Base-by-base conservation (phyloP, 1,140 invertebrate genomes). In the Calosoma granatense region DNA sequence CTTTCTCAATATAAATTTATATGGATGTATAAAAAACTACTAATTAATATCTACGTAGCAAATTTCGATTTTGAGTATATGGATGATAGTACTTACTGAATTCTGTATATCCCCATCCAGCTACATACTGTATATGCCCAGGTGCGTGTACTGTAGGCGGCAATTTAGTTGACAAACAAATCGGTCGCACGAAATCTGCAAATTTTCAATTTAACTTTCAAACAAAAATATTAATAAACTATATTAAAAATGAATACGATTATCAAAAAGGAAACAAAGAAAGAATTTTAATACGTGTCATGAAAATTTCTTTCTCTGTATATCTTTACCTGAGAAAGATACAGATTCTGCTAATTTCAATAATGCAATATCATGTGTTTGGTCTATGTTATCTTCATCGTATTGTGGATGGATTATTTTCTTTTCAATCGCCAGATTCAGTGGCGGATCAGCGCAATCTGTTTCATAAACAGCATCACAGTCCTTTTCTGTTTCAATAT, bases 71-170 rank as follows among this genome's bases (percentile, higher is more conserved):
- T n/a, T n/a, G n/a, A n/a, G n/a, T n/a, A n/a, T n/a, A n/a, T n/a
- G n/a, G 39, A 53, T 17, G 12, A 53, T 12, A 21, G 19, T 41
- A 53, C 57, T 23, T 14, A 69, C 20, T 58, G 61, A 12, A 52
- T 65, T 75, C 72, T 1, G 76, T 76, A 54, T 67, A 72, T n/a
- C 83, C 83, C 83, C 83, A 85, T 14, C 83, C 83, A 11, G 81
- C 78, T 4, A 47, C 41, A 47, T 11, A 47, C 15, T 47, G 41
- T 0, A 80, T 74, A 23, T 51, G 59, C 15, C 72, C 73, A 0
- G 80, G 68, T n/a, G 64, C 71, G 9, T 63, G 56, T 0, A 61
- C 61, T 0, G 73, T 22, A 6, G 67, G 65, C 1, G 62, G 51
- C 11, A 59, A 67, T 6, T 59, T 58, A 1, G 61, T 56, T 0